A percentile compares a stretch with the other conserved stretches of the same genome.
phyloP scores from a whole-genome alignment of 2,888 invertebrate genomes.

The Caenorhabditis plicata region DNA sequence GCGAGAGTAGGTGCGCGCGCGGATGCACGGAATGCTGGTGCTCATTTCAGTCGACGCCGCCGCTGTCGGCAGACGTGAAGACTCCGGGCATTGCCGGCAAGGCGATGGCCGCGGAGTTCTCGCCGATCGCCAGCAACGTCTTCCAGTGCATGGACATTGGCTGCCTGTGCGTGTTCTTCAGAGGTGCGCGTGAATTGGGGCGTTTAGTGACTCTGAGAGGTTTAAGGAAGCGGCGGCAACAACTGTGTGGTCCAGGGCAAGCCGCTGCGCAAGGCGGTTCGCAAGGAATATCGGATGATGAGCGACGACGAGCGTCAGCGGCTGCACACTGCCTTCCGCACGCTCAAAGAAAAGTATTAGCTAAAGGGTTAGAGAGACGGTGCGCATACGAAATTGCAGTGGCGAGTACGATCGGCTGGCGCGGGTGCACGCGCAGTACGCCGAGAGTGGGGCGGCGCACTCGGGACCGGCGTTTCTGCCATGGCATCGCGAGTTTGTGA shows the following conservation, averaged over 20 bases:
- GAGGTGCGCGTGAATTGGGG: slow-evolving; percentile 13
- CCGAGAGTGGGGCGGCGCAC: slow-evolving; percentile 42
- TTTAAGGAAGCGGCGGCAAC: slow-evolving; percentile 28
- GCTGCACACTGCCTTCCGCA: slow-evolving; percentile 42
- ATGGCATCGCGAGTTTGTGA: slow-evolving; percentile 60
- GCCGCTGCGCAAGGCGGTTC: slow-evolving; percentile 21
- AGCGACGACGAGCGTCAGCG: slow-evolving; percentile 41
- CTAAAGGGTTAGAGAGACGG: background rate
- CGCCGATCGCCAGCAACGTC: slow-evolving; percentile 37
- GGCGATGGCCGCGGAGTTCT: slow-evolving; percentile 43
- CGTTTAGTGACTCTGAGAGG: too few species aligned
- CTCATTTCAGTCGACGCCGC: slow-evolving; percentile 39
- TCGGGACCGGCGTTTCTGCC: slow-evolving; percentile 56
- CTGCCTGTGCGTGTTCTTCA: slow-evolving; percentile 39
- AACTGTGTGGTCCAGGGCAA: slow-evolving; percentile 36
- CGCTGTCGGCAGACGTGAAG: slow-evolving; percentile 39
- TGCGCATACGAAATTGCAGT: slow-evolving; percentile 4
- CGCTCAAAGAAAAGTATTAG: slow-evolving; percentile 18
- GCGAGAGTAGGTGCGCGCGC: slow-evolving; percentile 34
- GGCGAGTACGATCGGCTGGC: slow-evolving; percentile 40
- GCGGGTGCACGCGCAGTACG: slow-evolving; percentile 32
- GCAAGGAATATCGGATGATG: slow-evolving; percentile 52
- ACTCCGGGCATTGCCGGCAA: slow-evolving; percentile 46
- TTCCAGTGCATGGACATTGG: slow-evolving; percentile 44
- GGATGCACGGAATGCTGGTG: too few species aligned